Evolutionary conservation across 2,888 invertebrate genomes (phyloP).

Genomic region (Tupiocoris notatus): DNA sequence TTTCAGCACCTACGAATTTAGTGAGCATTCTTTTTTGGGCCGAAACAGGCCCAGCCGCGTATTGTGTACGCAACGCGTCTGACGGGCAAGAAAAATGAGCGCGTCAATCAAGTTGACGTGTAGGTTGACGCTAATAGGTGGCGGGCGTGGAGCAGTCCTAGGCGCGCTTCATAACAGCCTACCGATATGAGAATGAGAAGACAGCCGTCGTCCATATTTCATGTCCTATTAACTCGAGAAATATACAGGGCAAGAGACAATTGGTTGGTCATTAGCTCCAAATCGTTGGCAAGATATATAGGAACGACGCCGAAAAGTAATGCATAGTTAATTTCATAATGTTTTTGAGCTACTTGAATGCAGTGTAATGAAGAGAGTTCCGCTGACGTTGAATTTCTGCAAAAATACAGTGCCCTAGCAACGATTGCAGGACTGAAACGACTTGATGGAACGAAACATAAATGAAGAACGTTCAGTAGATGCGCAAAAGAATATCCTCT

Average conservation of each 20-base stretch:
- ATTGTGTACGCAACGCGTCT: not conserved
- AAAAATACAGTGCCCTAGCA: no score
- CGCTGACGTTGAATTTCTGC: no score
- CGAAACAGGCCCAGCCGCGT: not conserved
- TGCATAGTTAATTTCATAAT: no score
- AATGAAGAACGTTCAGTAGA: no score
- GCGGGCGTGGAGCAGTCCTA: not conserved
- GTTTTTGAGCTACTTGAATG: no score
- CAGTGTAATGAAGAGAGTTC: no score
- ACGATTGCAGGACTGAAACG: no score
- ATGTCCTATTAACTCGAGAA: conserved; percentile 15
- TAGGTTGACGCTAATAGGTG: conserved; percentile 33
- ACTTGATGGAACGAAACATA: no score
- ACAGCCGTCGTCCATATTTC: conserved; percentile 19
- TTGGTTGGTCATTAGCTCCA: not conserved
- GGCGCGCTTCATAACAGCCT: conserved; percentile 20
- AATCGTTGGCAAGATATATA: not conserved
- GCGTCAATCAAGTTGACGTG: conserved; percentile 35
- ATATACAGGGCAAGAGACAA: not conserved
- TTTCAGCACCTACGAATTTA: no score
- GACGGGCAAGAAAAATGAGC: conserved; percentile 20
- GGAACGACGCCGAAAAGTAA: not conserved
- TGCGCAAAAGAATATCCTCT: no score
- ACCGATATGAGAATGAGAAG: not conserved
- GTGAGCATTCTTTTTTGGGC: not conserved